These are phyloP conservation scores for Camelus dromedarius DNA, from an alignment of 2,113 vertebrate species.

Conservation along the genomic window DNA sequence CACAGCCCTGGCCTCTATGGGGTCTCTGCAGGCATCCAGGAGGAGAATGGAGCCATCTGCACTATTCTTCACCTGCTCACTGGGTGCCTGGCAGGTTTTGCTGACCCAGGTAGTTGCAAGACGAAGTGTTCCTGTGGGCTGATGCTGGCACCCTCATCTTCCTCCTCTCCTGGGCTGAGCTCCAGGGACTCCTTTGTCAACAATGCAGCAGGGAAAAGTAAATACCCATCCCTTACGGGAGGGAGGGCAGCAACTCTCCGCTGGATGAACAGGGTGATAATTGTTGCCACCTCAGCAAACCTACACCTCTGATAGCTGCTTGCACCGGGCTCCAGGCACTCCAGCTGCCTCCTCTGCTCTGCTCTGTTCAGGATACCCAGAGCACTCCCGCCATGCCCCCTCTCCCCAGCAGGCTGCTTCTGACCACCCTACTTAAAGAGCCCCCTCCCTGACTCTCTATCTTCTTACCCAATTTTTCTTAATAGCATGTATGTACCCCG, in stretches of 20 bases:
- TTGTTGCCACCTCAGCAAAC: background rate
- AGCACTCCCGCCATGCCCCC: rapidly evolving
- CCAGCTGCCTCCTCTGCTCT: background rate
- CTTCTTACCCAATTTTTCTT: background rate
- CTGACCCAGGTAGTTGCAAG: background rate
- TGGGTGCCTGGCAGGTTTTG: background rate
- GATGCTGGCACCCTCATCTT: background rate
- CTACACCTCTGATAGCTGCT: background rate
- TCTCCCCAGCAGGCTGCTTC: background rate
- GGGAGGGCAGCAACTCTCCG: background rate
- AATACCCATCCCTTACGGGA: background rate
- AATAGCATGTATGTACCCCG: background rate
- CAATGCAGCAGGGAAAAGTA: background rate
- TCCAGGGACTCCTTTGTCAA: background rate
- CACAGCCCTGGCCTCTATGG: background rate
- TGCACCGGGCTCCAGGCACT: rapidly evolving
- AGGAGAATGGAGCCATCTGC: rapidly evolving
- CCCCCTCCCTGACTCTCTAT: background rate
- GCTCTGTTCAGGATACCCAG: background rate
- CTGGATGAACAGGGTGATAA: background rate
- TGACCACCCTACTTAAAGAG: background rate
- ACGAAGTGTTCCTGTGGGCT: background rate
- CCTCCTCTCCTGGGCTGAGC: background rate
- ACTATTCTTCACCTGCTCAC: background rate
- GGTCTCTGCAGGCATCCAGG: rapidly evolving